phyloP scores from a whole-genome alignment of 2,888 invertebrate species.

The Drosophila helvetica region DNA sequence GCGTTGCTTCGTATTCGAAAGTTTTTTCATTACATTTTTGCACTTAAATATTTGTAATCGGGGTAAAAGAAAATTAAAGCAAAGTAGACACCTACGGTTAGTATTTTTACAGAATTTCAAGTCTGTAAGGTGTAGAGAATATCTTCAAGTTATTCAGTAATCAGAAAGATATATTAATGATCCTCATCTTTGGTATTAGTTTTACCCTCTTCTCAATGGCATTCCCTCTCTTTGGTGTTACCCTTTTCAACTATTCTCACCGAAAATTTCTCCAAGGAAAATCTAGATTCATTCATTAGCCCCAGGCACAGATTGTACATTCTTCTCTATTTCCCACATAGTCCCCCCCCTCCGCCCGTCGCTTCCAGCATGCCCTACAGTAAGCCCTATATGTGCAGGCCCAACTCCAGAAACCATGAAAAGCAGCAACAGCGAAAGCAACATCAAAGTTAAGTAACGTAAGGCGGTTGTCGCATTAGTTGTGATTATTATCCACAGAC shows the following conservation, averaged over 20 bases:
- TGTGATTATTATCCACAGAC: conserved; percentile 69
- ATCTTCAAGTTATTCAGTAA: neutral
- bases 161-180: neutral
- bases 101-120: too few relatives aligned
- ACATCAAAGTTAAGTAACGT: conserved; percentile 48
- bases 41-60: too few relatives aligned
- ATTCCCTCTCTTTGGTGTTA: neutral
- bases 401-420: conserved; percentile 28
- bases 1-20: neutral
- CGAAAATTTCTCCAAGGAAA: neutral
- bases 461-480: conserved; percentile 70
- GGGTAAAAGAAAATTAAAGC: too few relatives aligned
- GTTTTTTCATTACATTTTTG: neutral
- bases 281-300: conserved; percentile 22
- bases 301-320: conserved; percentile 14
- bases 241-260: neutral
- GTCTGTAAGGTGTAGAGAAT: neutral
- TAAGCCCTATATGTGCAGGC: neutral
- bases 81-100: too few relatives aligned
- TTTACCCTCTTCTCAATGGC: neutral
- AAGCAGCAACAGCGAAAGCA: conserved; percentile 26
- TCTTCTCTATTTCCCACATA: neutral
- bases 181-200: neutral
- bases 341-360: neutral
- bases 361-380: neutral